phyloP scores from a whole-genome alignment of 2,888 invertebrate genomes.

The Calliopum simillimum region DNA sequence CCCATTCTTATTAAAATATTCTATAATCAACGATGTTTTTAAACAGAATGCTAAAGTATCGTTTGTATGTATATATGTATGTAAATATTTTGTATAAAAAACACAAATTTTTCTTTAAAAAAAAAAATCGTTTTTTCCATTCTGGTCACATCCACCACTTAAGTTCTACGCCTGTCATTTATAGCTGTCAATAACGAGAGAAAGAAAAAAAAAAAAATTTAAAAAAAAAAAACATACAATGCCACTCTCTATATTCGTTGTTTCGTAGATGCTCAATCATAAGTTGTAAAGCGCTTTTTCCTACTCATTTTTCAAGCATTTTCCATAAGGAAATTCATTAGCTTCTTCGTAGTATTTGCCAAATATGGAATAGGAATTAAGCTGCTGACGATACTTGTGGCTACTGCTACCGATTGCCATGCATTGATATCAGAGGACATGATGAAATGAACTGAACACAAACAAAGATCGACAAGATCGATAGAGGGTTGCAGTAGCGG shows the following conservation, averaged over 20 bases:
- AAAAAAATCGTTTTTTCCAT: not conserved
- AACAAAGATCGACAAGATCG: too few species aligned
- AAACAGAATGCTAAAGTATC: too few species aligned
- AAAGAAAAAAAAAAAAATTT: slow-evolving; percentile 9
- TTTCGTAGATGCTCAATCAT: too few species aligned
- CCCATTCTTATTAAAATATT: too few species aligned
- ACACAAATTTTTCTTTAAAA: too few species aligned
- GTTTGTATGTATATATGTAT: too few species aligned
- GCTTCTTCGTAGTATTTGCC: slow-evolving; percentile 15
- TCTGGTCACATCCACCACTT: slow-evolving; percentile 32
- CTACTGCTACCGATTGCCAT: not conserved
- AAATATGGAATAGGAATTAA: slow-evolving; percentile 28
- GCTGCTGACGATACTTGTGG: not conserved
- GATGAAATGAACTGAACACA: too few species aligned
- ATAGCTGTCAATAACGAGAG: slow-evolving; percentile 24
- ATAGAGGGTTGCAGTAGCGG: not conserved
- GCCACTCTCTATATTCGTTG: slow-evolving; percentile 17
- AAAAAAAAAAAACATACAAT: too few species aligned
- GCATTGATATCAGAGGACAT: not conserved
- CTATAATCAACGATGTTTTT: too few species aligned
- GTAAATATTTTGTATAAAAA: too few species aligned
- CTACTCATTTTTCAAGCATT: slow-evolving; percentile 13
- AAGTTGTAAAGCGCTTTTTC: not conserved
- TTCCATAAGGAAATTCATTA: slow-evolving; percentile 36
- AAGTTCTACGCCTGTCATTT: slow-evolving; percentile 34